A percentile compares a stretch with the other conserved stretches of the same genome.
Conservation (phyloP, 2,797 vertebrate species). For the Petrocephalus schoutedeni region DNA sequence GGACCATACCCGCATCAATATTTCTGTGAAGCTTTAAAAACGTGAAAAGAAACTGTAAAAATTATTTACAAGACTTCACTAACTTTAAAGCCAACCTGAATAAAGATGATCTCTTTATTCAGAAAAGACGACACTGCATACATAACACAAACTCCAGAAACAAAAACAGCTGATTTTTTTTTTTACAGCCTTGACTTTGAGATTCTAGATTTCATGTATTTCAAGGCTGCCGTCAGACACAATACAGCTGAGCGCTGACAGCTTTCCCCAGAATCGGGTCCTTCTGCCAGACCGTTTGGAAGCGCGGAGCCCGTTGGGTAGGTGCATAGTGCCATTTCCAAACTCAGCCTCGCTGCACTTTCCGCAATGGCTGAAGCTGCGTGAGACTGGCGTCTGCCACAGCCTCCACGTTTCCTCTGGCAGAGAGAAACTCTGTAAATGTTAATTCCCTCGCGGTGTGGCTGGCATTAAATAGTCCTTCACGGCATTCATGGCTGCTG, state of each 20-base stretch:
- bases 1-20: neutral
- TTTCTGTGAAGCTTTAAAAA: neutral
- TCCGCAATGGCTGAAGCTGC: neutral
- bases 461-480: neutral
- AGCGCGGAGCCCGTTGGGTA: neutral
- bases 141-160: neutral
- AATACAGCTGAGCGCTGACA: neutral
- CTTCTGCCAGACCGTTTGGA: neutral
- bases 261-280: neutral
- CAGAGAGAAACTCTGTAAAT: neutral
- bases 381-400: neutral
- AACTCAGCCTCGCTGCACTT: neutral
- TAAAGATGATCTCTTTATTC: neutral
- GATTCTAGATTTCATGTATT: neutral
- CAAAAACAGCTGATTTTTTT: neutral
- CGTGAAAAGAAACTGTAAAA: neutral
- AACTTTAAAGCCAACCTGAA: neutral
- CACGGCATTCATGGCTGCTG: neutral
- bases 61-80: neutral
- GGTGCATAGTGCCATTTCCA: neutral
- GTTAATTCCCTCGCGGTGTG: neutral
- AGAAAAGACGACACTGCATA: neutral
- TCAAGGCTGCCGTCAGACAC: neutral
- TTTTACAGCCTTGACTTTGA: neutral
- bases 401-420: neutral